A percentile compares a stretch with the other conserved stretches of the same genome.
Evolutionary conservation across 1,140 invertebrate genomes (phyloP).

Genomic region (Augochlora pura): DNA sequence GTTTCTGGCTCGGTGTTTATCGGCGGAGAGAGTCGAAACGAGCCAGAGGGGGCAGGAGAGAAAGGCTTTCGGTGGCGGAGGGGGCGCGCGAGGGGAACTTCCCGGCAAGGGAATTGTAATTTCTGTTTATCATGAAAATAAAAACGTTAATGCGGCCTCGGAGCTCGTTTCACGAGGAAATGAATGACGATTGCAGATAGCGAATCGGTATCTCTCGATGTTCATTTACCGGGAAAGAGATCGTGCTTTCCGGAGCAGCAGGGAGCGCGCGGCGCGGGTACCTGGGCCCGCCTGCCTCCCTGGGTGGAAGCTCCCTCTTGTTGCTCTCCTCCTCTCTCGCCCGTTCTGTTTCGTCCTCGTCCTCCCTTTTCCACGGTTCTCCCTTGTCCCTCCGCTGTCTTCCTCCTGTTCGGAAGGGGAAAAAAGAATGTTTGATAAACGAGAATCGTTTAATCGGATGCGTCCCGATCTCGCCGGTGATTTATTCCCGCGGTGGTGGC

Average conservation of each 20-base stretch:
- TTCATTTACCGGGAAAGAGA: conserved; percentile 27
- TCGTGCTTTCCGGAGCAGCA: conserved; percentile 9
- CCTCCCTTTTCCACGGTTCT: not conserved
- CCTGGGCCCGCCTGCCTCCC: too few relatives aligned
- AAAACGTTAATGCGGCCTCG: conserved; percentile 34
- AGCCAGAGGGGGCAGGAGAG: not conserved
- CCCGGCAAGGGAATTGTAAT: conserved; percentile 1
- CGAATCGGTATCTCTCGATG: conserved; percentile 41
- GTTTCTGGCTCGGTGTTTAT: conserved; percentile 34
- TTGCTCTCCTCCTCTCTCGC: not conserved
- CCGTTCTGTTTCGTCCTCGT: too few relatives aligned
- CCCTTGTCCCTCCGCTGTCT: not conserved
- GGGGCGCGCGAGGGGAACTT: not conserved
- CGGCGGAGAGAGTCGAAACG: not conserved
- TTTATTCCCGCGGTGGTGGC: not conserved
- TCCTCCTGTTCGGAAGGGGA: not conserved
- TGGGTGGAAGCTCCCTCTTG: too few relatives aligned
- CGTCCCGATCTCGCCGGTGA: not conserved
- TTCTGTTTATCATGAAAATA: conserved; percentile 20
- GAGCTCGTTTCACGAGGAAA: conserved; percentile 18
- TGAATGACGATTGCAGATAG: conserved; percentile 42
- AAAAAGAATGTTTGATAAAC: conserved; percentile 21
- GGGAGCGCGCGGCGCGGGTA: not conserved
- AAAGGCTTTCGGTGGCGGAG: fast-evolving
- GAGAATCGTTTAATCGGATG: conserved; percentile 25